Evolutionary conservation across 1,140 invertebrate species (phyloP).

Genomic region (Eurytemora carolleeae): DNA sequence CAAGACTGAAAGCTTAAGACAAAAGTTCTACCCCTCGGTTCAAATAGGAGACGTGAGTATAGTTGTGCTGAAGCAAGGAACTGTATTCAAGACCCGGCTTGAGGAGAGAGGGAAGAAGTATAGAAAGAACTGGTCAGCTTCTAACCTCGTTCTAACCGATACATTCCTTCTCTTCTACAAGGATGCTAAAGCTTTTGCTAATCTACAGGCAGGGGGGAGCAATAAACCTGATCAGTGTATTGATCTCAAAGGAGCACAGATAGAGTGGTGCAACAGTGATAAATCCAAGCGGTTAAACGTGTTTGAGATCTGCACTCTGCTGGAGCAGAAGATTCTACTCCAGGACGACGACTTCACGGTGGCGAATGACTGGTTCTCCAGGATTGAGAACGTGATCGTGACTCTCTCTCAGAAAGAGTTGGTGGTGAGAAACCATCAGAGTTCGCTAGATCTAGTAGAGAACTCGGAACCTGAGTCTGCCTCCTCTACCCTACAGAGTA

Average conservation of each 20-base stretch:
- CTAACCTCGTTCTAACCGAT: conserved; percentile 41
- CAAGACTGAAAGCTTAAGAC: too few species aligned
- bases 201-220: conserved; percentile 24
- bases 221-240: conserved; percentile 34
- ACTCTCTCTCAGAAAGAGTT: background rate
- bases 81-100: conserved; percentile 10
- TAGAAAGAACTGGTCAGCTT: conserved; percentile 43
- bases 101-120: conserved; percentile 35
- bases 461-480: background rate
- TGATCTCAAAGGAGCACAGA: conserved; percentile 33
- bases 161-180: conserved; percentile 37
- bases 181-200: conserved; percentile 32
- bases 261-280: conserved; percentile 31
- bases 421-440: background rate
- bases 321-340: background rate
- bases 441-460: background rate
- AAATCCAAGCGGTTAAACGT: conserved; percentile 38
- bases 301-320: conserved; percentile 29
- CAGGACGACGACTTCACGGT: background rate
- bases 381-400: background rate
- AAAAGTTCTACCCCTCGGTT: too few species aligned
- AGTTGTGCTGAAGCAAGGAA: conserved; percentile 10
- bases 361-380: background rate
- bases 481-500: background rate
- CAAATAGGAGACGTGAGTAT: conserved; percentile 10